A percentile compares a stretch with the other conserved stretches of the same genome.
Evolutionary conservation across 2,797 vertebrate species (phyloP).

Genomic region (Eospalax fontanierii): DNA sequence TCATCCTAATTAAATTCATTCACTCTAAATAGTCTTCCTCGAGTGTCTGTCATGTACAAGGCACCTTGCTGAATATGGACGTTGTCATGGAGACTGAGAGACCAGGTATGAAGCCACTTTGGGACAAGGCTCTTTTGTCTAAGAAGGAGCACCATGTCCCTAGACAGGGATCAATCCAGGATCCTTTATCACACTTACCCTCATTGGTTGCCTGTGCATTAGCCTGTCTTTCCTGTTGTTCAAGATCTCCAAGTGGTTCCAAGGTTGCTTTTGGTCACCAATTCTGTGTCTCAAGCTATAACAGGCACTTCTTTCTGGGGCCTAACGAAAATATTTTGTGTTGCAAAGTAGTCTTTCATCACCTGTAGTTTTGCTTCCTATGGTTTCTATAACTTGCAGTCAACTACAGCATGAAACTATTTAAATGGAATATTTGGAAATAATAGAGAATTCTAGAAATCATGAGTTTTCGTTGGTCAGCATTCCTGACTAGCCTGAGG

Average conservation of each 20-base stretch:
- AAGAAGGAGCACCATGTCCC: neutral
- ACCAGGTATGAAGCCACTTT: neutral
- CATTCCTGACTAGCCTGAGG: neutral
- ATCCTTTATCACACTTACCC: neutral
- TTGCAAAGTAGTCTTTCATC: neutral
- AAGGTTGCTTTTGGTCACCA: neutral
- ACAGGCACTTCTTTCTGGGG: neutral
- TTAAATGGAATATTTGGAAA: neutral
- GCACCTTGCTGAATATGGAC: neutral
- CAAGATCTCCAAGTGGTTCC: neutral
- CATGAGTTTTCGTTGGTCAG: neutral
- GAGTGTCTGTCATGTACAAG: neutral
- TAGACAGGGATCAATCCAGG: neutral
- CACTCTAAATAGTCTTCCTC: neutral
- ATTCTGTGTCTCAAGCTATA: neutral
- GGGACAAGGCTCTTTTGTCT: neutral
- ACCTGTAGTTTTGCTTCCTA: neutral
- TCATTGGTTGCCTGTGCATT: neutral
- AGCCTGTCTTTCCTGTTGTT: neutral
- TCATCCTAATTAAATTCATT: conserved; percentile 29
- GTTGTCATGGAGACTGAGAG: neutral
- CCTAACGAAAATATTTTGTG: neutral
- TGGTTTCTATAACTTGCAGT: neutral
- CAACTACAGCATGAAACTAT: neutral
- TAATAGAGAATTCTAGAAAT: neutral